A percentile compares a stretch with the other conserved stretches of the same genome.
These are phyloP conservation scores for Drosophila quinaria DNA, from an alignment of 2,888 invertebrate species.

Conservation along the genomic window DNA sequence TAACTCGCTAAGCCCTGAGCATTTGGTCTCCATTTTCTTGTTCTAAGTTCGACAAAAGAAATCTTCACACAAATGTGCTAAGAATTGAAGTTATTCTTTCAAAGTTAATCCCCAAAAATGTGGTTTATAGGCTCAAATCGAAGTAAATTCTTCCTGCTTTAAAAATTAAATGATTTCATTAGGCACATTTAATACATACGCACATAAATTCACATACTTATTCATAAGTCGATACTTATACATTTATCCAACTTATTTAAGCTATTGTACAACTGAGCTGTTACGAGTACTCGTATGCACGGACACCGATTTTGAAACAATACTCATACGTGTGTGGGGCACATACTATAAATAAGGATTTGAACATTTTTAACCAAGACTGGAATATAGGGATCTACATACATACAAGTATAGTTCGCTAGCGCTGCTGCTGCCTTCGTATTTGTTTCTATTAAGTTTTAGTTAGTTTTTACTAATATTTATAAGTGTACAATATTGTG, in stretches of 20 bases:
- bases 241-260: constrained; percentile 40
- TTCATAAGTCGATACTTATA: constrained; percentile 33
- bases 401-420: constrained; percentile 27
- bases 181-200: constrained; percentile 84
- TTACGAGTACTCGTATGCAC: constrained; percentile 15
- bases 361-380: neutral
- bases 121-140: constrained; percentile 41
- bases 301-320: constrained; percentile 23
- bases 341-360: neutral
- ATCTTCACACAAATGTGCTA: constrained; percentile 49
- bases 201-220: constrained; percentile 59
- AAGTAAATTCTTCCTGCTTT: constrained; percentile 40
- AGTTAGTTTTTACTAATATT: constrained; percentile 66
- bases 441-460: constrained; percentile 56
- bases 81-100: constrained; percentile 41
- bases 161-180: constrained; percentile 64
- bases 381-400: constrained; percentile 32
- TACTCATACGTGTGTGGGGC: constrained; percentile 1
- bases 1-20: constrained; percentile 82
- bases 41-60: constrained; percentile 77
- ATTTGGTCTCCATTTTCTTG: constrained; percentile 82
- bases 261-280: constrained; percentile 51
- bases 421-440: constrained; percentile 44
- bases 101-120: constrained; percentile 70
- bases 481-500: constrained; percentile 80